phyloP scores from a whole-genome alignment of 2,797 vertebrate genomes.

The Glyptemys insculpta region DNA sequence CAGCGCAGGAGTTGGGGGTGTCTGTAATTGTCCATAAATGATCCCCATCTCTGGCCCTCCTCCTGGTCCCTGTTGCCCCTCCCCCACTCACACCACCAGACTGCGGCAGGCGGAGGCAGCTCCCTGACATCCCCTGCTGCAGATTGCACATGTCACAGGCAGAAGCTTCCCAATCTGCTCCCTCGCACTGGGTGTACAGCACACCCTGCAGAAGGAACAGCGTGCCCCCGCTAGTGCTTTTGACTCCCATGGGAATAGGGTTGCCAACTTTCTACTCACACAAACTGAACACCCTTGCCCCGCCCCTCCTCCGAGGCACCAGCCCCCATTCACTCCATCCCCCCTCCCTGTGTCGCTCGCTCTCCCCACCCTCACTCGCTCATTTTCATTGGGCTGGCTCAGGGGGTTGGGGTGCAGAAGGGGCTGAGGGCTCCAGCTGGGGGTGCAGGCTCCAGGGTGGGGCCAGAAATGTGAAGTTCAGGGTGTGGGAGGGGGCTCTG shows the following conservation, averaged over 20 bases:
- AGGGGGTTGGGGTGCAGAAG: too few species aligned
- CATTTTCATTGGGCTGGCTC: too few species aligned
- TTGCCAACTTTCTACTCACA: too few species aligned
- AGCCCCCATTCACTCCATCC: too few species aligned
- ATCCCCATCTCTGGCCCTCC: neutral
- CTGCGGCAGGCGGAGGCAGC: fast-evolving
- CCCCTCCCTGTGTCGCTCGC: too few species aligned
- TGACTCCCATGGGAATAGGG: neutral
- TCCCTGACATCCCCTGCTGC: neutral
- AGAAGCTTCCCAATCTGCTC: neutral
- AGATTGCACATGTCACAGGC: neutral
- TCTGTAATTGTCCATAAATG: fast-evolving
- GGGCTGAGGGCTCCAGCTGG: too few species aligned
- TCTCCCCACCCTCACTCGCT: too few species aligned
- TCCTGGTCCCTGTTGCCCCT: fast-evolving
- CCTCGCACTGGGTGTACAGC: neutral
- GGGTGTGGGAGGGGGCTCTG: too few species aligned
- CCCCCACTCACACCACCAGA: fast-evolving
- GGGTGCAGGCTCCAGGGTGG: too few species aligned
- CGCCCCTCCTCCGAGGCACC: too few species aligned
- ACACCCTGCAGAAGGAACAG: neutral
- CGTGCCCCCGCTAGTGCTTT: fast-evolving
- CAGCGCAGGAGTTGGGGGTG: neutral
- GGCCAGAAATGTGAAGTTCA: too few species aligned
- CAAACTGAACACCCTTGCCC: too few species aligned